Conservation (phyloP, 2,113 vertebrate species). For the Erinaceus europaeus region DNA sequence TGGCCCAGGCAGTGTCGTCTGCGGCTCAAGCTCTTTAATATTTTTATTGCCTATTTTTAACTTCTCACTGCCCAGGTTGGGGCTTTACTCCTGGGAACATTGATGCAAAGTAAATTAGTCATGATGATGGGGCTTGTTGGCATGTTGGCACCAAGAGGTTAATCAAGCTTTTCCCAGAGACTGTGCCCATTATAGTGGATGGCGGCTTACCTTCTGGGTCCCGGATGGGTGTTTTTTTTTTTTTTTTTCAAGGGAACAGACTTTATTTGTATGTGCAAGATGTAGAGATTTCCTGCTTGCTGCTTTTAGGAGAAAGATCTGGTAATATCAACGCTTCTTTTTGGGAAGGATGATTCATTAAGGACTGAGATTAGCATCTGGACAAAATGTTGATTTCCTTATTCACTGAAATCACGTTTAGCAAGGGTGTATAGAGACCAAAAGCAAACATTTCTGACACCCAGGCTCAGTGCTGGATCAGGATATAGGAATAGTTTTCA, state of each 20-base stretch:
- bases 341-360: too few relatives aligned
- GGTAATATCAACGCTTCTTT: background rate
- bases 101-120: conserved; percentile 20
- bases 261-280: conserved; percentile 33
- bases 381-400: too few relatives aligned
- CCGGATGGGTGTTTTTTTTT: background rate
- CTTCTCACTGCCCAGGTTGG: background rate
- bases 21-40: background rate
- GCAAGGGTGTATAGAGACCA: too few relatives aligned
- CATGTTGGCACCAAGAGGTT: background rate
- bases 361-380: too few relatives aligned
- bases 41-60: conserved; percentile 2
- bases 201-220: background rate
- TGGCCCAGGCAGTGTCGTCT: too few relatives aligned
- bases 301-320: background rate
- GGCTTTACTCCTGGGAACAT: background rate
- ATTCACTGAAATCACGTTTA: too few relatives aligned
- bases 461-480: too few relatives aligned
- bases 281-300: background rate
- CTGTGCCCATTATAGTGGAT: fast-evolving
- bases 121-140: background rate
- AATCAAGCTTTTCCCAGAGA: background rate
- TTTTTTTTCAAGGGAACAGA: background rate
- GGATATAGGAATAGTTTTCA: too few relatives aligned
- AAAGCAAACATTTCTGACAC: too few relatives aligned